Base-by-base conservation (phyloP, 2,797 vertebrate genomes). In the Liasis olivaceus region DNA sequence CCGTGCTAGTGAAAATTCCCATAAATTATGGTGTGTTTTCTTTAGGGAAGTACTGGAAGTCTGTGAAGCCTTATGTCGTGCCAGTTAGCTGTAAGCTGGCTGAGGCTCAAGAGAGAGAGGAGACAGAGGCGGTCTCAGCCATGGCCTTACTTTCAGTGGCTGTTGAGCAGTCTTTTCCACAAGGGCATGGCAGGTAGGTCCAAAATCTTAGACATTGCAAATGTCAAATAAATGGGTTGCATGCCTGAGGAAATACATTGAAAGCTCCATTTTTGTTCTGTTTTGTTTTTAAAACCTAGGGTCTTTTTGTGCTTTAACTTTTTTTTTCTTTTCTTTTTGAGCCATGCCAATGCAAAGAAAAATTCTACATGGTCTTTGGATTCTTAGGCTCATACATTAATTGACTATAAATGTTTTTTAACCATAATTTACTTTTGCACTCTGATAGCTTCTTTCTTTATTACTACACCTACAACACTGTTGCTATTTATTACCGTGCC, bases 11-110 rank as follows among this genome's bases (percentile, higher is more conserved):
- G 95, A 87, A 96, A 97, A 96, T 95, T 95, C 93, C 92, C 94
- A 93, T 97, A 96, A 97, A 96, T 93, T 96, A 94, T 96, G 94
- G 89, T 95, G 94, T n/a, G n/a, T 96, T 97, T 97, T 97, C 95
- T 95, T 96, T 96, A 98, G 98, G 97, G 94, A 98, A 98, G 94
- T 98, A 98, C 96, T 98, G 98, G 98, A 98, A 97, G 96, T 98
- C 98, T 3, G 96, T 98, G 93, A 96, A 97, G 94, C 98, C 94
- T 93, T 96, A 96, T 89, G 92, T 95, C 81, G 94, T 97, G 95
- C 95, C 97, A 95, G 97, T 96, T 95, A 95, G 96, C 89, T 97
- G 96, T 96, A 96, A 97, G 95, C 90, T 98, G 97, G 96, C 96
- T 91, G 97, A 97, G 88, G 94, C 96, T 96, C 98, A 91, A 94